phyloP scores from a whole-genome alignment of 2,113 vertebrate genomes.

The Catagonus wagneri region DNA sequence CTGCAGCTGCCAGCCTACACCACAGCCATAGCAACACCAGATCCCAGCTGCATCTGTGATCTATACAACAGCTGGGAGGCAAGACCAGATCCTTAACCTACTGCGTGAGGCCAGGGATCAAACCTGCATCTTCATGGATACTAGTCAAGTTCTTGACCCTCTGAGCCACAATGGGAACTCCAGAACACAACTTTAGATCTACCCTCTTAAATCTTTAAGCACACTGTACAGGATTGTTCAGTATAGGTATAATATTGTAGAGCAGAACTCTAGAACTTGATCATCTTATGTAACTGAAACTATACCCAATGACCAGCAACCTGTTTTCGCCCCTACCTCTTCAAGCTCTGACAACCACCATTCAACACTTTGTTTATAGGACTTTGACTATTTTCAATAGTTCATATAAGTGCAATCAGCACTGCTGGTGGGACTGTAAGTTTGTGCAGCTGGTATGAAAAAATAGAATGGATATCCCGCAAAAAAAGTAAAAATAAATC shows the following conservation, averaged over 20 bases:
- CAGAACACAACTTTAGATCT: background rate
- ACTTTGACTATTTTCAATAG: background rate
- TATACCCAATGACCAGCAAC: background rate
- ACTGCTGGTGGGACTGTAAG: background rate
- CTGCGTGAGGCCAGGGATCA: too few species aligned
- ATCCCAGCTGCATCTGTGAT: too few species aligned
- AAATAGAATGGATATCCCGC: background rate
- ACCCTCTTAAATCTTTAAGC: background rate
- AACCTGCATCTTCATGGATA: too few species aligned
- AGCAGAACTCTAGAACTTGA: background rate
- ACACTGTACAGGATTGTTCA: background rate
- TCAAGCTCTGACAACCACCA: accelerated
- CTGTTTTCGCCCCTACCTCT: background rate
- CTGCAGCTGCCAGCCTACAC: too few species aligned
- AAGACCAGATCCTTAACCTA: too few species aligned
- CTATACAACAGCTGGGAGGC: too few species aligned
- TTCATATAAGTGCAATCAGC: background rate
- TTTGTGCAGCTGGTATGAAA: background rate
- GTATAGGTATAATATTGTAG: background rate
- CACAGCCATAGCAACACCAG: too few species aligned
- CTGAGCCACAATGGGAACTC: too few species aligned
- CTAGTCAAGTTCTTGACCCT: too few species aligned
- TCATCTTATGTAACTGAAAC: background rate
- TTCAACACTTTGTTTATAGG: background rate
- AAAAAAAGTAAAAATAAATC: background rate